These are phyloP conservation scores for Pterostichus madidus DNA, from an alignment of 2,888 invertebrate genomes.

Conservation along the genomic window DNA sequence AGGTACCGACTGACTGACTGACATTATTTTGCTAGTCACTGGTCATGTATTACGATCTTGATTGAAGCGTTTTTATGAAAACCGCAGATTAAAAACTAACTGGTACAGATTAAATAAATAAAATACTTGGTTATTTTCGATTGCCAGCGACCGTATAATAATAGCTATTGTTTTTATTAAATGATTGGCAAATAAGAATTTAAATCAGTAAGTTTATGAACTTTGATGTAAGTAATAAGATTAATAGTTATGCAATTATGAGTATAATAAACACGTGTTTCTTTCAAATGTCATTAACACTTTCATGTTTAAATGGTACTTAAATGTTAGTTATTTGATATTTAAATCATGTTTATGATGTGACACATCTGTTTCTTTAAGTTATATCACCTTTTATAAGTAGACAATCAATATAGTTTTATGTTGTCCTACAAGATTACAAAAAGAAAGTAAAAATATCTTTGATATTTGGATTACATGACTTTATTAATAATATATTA, in stretches of 20 bases:
- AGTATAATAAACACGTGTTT: neutral
- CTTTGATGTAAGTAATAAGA: neutral
- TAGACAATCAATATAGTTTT: no score
- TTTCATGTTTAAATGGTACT: neutral
- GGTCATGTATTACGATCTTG: constrained; percentile 2
- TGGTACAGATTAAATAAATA: constrained; percentile 10
- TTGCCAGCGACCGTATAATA: constrained; percentile 5
- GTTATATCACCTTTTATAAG: no score
- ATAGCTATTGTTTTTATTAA: neutral
- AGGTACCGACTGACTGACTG: constrained; percentile 24
- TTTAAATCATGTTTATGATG: no score
- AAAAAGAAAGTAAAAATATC: no score
- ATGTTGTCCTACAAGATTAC: no score
- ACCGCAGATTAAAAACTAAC: constrained; percentile 26
- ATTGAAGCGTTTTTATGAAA: constrained; percentile 1
- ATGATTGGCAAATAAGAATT: neutral
- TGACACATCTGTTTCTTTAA: no score
- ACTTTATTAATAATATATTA: no score
- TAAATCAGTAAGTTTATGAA: neutral
- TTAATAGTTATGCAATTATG: neutral
- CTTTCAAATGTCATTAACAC: constrained; percentile 22
- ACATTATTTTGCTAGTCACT: constrained; percentile 11
- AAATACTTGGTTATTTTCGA: constrained; percentile 1
- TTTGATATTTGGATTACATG: no score
- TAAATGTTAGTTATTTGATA: no score